Conservation (phyloP, 1,140 invertebrate species). For the Phymastichus coffea region DNA sequence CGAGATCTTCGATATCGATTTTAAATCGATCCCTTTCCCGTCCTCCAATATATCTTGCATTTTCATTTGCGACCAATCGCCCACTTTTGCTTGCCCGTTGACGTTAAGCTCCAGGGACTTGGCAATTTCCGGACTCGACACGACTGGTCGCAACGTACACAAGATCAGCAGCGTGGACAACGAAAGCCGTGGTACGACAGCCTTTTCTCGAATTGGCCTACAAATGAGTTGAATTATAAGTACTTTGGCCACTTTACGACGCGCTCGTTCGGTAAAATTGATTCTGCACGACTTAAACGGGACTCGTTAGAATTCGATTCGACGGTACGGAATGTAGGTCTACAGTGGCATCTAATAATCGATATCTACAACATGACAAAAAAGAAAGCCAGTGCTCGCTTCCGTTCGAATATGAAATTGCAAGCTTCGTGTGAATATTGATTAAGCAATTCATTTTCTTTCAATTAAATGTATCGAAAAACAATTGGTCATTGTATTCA, state of each 20-base stretch:
- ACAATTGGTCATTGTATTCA: no score
- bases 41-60: constrained; percentile 29
- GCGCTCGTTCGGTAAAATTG: no score
- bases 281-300: no score
- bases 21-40: background rate
- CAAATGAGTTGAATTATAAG: background rate
- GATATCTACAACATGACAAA: background rate
- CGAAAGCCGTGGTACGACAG: background rate
- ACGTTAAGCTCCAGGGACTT: background rate
- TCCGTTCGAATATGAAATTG: constrained; percentile 19
- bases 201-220: background rate
- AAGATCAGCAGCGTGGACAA: background rate
- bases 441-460: no score
- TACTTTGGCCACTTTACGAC: background rate
- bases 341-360: background rate
- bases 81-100: background rate
- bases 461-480: no score
- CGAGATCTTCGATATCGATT: background rate
- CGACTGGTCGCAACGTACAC: background rate
- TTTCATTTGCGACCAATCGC: constrained; percentile 22
- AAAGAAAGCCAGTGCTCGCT: constrained; percentile 16
- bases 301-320: no score
- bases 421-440: constrained; percentile 12
- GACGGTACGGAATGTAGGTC: constrained; percentile 10
- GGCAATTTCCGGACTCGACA: background rate